Evolutionary conservation across 2,888 invertebrate genomes (phyloP).

Genomic region (Parnassius smintheus): DNA sequence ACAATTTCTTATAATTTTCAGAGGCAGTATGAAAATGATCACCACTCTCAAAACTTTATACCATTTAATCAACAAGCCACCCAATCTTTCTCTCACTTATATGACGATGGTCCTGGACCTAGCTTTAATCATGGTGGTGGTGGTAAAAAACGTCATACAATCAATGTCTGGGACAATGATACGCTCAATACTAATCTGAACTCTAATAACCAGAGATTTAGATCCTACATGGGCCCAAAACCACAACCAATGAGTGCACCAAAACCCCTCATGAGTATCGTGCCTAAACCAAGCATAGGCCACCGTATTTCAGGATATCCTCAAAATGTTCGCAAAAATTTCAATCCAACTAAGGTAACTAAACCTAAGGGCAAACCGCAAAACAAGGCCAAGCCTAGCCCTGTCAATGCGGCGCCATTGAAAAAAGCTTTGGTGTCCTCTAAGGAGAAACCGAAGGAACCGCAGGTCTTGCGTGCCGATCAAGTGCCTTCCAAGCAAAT

Average conservation of each 20-base stretch:
- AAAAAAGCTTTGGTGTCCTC: slow-evolving; percentile 34
- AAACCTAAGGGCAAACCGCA: slow-evolving; percentile 38
- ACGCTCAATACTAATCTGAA: slow-evolving; percentile 28
- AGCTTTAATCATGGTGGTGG: slow-evolving; percentile 21
- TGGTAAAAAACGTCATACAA: slow-evolving; percentile 45
- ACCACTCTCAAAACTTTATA: slow-evolving; percentile 39
- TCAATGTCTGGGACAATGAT: slow-evolving; percentile 24
- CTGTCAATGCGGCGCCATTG: slow-evolving; percentile 31
- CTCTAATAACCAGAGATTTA: slow-evolving; percentile 30
- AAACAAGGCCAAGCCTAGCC: slow-evolving; percentile 10
- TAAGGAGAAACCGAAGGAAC: slow-evolving; percentile 18
- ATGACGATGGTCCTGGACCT: slow-evolving; percentile 38
- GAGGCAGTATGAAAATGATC: slow-evolving; percentile 47
- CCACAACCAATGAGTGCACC: slow-evolving; percentile 20
- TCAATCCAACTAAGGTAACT: slow-evolving; percentile 43
- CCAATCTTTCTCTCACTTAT: slow-evolving; percentile 43
- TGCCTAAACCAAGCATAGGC: slow-evolving; percentile 34
- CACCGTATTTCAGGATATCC: slow-evolving; percentile 33
- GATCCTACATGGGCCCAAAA: slow-evolving; percentile 27
- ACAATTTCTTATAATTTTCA: slow-evolving; percentile 50
- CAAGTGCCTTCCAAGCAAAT: slow-evolving; percentile 45
- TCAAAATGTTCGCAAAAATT: slow-evolving; percentile 35
- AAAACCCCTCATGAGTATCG: slow-evolving; percentile 28
- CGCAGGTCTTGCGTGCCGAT: slow-evolving; percentile 40
- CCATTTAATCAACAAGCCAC: slow-evolving; percentile 31